Conservation (phyloP, 2,797 vertebrate genomes). For the Petrocephalus sullivani region DNA sequence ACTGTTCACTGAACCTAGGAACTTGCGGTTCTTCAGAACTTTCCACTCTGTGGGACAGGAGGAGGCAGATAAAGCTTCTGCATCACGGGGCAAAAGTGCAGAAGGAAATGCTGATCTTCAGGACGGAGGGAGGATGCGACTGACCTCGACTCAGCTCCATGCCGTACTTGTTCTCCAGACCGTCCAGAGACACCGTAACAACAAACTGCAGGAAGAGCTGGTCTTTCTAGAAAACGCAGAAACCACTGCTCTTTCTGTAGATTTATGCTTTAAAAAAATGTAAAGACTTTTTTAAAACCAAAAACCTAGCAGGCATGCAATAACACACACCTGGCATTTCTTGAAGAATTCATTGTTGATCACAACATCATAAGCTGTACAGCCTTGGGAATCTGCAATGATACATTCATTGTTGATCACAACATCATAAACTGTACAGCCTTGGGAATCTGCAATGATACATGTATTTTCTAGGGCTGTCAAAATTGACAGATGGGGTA, state of each 20-base stretch:
- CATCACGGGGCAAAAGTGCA: not conserved
- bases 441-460: slow-evolving; percentile 60
- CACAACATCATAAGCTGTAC: slow-evolving; percentile 79
- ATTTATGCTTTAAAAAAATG: not conserved
- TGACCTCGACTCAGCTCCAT: slow-evolving; percentile 54
- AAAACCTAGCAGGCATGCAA: not conserved
- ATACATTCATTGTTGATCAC: slow-evolving; percentile 67
- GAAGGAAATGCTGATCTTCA: not conserved
- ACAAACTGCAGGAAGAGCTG: slow-evolving; percentile 77
- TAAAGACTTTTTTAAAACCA: not conserved
- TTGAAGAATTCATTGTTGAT: slow-evolving; percentile 76
- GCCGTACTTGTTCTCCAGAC: slow-evolving; percentile 79
- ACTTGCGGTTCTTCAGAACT: slow-evolving; percentile 77
- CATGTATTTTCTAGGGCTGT: not conserved
- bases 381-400: slow-evolving; percentile 66
- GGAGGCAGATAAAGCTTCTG: not conserved
- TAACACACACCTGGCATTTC: slow-evolving; percentile 68
- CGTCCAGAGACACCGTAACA: slow-evolving; percentile 75
- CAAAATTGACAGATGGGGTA: no score
- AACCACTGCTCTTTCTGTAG: not conserved
- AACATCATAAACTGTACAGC: slow-evolving; percentile 79
- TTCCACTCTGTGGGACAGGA: slow-evolving; percentile 66
- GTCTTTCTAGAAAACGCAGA: slow-evolving; percentile 48
- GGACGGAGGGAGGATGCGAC: not conserved
- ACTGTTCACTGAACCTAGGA: slow-evolving; percentile 72